Conservation (phyloP, 1,140 invertebrate genomes). For the Melipona quadrifasciata region DNA sequence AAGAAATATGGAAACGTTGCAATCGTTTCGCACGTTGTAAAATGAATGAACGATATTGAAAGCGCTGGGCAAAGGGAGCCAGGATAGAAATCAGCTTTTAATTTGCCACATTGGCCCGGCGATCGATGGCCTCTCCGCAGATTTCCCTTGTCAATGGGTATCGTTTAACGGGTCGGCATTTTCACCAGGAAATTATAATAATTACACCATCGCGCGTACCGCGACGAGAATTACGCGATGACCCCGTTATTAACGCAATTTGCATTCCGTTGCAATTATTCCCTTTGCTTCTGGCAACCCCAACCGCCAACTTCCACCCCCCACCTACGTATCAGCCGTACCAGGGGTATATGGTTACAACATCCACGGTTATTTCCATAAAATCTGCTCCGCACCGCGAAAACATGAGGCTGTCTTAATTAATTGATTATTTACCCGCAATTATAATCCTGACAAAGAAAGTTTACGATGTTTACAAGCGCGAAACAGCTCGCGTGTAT, state of each 20-base stretch:
- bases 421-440: slow-evolving; percentile 61
- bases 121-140: slow-evolving; percentile 52
- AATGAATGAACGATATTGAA: not conserved
- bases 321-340: too few species aligned
- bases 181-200: slow-evolving; percentile 63
- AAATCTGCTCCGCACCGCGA: slow-evolving; percentile 59
- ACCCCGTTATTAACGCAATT: slow-evolving; percentile 62
- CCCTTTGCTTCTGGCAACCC: slow-evolving; percentile 18
- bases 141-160: slow-evolving; percentile 55
- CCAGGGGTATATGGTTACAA: not conserved
- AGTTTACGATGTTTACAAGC: slow-evolving; percentile 41
- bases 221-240: slow-evolving; percentile 55
- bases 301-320: too few species aligned
- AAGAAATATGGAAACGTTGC: not conserved
- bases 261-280: slow-evolving; percentile 63
- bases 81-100: slow-evolving; percentile 40
- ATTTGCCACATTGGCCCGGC: slow-evolving; percentile 38
- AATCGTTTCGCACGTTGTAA: not conserved
- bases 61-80: not conserved
- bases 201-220: slow-evolving; percentile 39
- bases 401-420: slow-evolving; percentile 63
- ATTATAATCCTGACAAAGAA: slow-evolving; percentile 57
- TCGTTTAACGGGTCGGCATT: slow-evolving; percentile 47
- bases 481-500: not conserved
- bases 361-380: slow-evolving; percentile 53